phyloP scores from a whole-genome alignment of 1,140 invertebrate species.

The Atta texana region DNA sequence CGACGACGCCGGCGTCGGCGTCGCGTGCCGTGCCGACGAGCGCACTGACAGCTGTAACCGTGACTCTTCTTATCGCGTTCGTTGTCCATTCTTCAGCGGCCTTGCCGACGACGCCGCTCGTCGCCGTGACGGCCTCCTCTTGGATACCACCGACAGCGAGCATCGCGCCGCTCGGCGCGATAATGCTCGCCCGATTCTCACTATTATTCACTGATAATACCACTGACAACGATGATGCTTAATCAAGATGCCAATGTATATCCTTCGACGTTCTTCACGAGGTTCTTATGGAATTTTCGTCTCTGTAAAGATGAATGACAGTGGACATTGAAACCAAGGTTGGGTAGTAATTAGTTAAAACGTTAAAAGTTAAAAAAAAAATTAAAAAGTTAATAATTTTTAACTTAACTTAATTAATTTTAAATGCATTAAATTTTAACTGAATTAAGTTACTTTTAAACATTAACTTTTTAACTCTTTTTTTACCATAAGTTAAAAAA shows the following conservation, averaged over 20 bases:
- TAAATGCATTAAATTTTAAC: too few species aligned
- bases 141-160: neutral
- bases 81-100: slow-evolving; percentile 42
- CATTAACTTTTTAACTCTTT: too few species aligned
- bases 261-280: too few species aligned
- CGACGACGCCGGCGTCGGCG: slow-evolving; percentile 57
- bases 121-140: neutral
- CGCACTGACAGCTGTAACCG: slow-evolving; percentile 38
- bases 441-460: too few species aligned
- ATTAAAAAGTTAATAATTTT: too few species aligned
- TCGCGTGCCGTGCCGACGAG: slow-evolving; percentile 40
- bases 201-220: neutral
- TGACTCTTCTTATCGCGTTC: slow-evolving; percentile 20
- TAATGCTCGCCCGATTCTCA: neutral
- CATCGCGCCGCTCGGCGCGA: slow-evolving; percentile 37
- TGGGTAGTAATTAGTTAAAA: too few species aligned
- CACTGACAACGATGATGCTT: too few species aligned
- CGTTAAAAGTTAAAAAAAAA: too few species aligned
- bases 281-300: neutral
- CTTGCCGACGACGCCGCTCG: slow-evolving; percentile 8
- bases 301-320: too few species aligned
- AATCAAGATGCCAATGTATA: neutral
- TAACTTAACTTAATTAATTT: too few species aligned
- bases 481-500: too few species aligned
- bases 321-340: too few species aligned